Base-by-base conservation (phyloP, 2,888 invertebrate genomes). In the Cheilosia grossa region DNA sequence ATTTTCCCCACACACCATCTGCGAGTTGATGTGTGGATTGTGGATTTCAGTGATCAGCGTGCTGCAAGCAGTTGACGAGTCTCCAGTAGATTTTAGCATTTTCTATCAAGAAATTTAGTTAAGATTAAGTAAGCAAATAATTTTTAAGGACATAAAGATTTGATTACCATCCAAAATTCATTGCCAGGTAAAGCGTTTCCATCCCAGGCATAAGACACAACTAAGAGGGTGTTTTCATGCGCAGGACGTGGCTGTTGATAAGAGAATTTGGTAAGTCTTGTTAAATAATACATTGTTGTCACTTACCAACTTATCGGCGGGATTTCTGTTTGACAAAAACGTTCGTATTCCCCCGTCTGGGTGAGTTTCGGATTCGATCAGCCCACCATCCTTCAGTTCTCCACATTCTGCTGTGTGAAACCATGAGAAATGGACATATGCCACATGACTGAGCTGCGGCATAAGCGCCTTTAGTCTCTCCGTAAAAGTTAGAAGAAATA, bases 141-240 rank as follows among this genome's bases (percentile, higher is more conserved):
- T 5, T 49, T 2, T 30, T 9, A 17, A 24, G n/a, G 1, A 13
- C 33, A 24, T 9, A 24, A 56, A 49, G 6, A 19, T 0, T 47
- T 37, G 72, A 83, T 91, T 70, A 93, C 93, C 87, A 90, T 90
- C 96, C 96, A 96, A 89, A 94, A 96, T 89, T 96, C 96, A 88
- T 96, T 96, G 54, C 95, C 96, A 1, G 96, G 95, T 75, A 95
- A 93, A 0, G 95, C 94, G 88, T 96, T 96, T 7, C 95, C 94
- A 89, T 96, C 95, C 94, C 95, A 95, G 0, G 96, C 94, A 88
- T 95, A 96, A 0, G 95, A 95, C 37, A 95, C 94, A 0, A 95
- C 93, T 17, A 95, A 91, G 10, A 94, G 89, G 83, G 93, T 93
- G 70, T 93, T 93, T 21, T 89, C 91, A 89, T 77, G 91, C 91